Base-by-base conservation (phyloP, 1,140 invertebrate species). In the Bombus affinis region DNA sequence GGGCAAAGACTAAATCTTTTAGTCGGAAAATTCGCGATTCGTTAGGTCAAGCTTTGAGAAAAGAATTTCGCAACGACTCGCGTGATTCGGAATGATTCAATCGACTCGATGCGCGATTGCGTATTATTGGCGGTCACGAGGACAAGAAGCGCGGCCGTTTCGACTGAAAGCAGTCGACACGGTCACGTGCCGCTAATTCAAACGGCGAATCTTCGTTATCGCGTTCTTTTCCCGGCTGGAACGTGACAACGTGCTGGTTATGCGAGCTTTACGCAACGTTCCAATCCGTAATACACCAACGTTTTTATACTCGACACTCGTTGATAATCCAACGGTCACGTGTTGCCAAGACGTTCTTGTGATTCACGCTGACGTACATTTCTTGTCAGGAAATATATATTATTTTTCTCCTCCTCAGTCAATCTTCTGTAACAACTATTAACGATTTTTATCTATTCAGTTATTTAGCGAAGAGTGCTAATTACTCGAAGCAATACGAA, bases 201-300 rank as follows among this genome's bases (percentile, higher is more conserved):
- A 85, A 85, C 71, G 35, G 10, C 72, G 68, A 39, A 44, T 53
- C 68, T 86, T 85, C 85, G 85, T 89, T 77, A 89, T 73, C 84
- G 44, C 35, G 83, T 42, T 35, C 66, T 85, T 59, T 78, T 70
- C 53, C 68, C 28, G 59, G 28, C 28, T 25, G 66, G 76, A 88
- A 86, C 88, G 88, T 89, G 88, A 89, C 88, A 83, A 32, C 47
- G 42, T 66, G 65, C 12, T 70, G 78, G 70, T 85, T 85, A 85
- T 81, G 79, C 79, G 78, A 85, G 44, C 78, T 81, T 89, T 89
- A 89, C 72, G 88, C 85, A 89, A 89, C 66, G 66, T 66, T 47
- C 59, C 68, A 66, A 53, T n/a, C 59, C 65, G 68, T 81, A 75
- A 86, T 65, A 78, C 32, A 81, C 32, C 35, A 62, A 76, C 62